phyloP scores from a whole-genome alignment of 2,888 invertebrate genomes.

The Bellardia pandia region DNA sequence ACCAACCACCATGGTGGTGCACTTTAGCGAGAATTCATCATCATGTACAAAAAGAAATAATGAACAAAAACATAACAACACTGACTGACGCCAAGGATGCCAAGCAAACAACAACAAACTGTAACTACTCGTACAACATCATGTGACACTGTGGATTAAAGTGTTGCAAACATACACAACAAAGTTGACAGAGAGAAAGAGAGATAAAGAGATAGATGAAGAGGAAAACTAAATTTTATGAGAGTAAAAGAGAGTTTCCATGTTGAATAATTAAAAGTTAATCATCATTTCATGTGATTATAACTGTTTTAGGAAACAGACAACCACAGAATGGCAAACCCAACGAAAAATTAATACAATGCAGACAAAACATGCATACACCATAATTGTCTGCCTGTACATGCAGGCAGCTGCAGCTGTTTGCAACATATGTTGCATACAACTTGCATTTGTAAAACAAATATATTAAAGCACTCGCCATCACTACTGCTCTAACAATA shows the following conservation, averaged over 20 bases:
- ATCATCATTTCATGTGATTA: constrained; percentile 45
- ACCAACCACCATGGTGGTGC: background rate
- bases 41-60: constrained; percentile 17
- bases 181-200: background rate
- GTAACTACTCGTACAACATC: constrained; percentile 9
- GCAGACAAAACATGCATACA: background rate
- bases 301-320: constrained; percentile 64
- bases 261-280: background rate
- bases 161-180: background rate
- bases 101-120: constrained; percentile 13
- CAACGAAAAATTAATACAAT: constrained; percentile 24
- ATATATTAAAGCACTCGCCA: background rate
- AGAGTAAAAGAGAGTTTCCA: background rate
- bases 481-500: background rate
- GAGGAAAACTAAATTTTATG: background rate
- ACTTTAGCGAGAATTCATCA: constrained; percentile 37
- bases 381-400: constrained; percentile 61
- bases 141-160: constrained; percentile 22
- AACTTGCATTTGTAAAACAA: constrained; percentile 42
- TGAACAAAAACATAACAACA: background rate
- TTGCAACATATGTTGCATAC: constrained; percentile 72
- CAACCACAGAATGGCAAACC: constrained; percentile 29
- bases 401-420: constrained; percentile 68
- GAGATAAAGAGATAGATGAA: background rate
- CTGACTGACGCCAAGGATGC: constrained; percentile 20